Evolutionary conservation across 2,113 vertebrate genomes (phyloP), one percentile per base, ranked within the genome.

Genomic region (Amia ocellicauda): DNA sequence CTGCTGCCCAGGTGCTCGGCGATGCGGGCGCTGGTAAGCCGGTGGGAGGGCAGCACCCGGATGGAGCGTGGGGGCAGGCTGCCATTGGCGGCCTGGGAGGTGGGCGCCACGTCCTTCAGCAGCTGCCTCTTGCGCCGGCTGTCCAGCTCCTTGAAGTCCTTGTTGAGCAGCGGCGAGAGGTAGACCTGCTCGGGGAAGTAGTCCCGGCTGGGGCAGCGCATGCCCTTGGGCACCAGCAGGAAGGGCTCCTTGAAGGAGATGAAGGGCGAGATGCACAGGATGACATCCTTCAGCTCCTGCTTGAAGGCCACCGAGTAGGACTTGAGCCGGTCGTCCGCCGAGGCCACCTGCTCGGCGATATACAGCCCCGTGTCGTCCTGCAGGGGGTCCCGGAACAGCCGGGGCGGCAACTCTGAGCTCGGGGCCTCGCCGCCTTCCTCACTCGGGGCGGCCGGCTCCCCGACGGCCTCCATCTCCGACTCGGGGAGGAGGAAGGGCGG

Each of bases 121-220:
- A 98, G 83, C 41, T 94, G 95, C 22, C 88, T 93, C 80, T 99
- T 98, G 62, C 94, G 84, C 53, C 96, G 90, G 22, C 90, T 87
- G 26, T 98, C 95, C 71, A 92, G 58, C 61, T 98, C 95, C 63
- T 90, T 98, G 23, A 91, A 84, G 28, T 98, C 97, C 69, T 98
- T 98, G 76, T 92, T 94, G 43, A 98, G 89, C 8, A 97, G 90
- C 41, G 94, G 93, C 63, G 96, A 99, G 51, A 94, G 87, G 70
- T 94, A 99, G 45, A 99, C 92, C 76, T 98, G 91, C 58, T 99
- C 94, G 0, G 93, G 91, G 72, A 99, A 99, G 75, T 99, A 99
- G 4, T 97, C 95, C 51, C 97, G 87, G 62, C 93, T 94, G 51
- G 94, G 93, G 66, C 96, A 98, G 23, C 85, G 86, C 86, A 95